Evolutionary conservation across 2,113 vertebrate genomes (phyloP), one percentile per base, ranked within the genome.

Genomic region (Thoracochromis brauschi): DNA sequence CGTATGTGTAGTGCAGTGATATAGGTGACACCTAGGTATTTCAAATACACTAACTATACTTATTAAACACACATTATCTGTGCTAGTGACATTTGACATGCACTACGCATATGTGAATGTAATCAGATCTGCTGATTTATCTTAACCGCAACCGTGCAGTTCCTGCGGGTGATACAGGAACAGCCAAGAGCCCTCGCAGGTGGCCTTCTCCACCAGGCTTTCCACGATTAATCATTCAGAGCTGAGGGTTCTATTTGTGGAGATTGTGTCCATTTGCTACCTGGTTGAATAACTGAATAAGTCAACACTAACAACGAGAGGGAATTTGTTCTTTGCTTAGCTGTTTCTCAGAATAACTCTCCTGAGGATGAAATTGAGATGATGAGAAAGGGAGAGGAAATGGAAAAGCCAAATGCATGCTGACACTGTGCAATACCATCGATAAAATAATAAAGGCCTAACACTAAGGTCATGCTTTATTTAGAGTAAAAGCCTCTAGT

Each of bases 171-270:
- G 88, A 93, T 79, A 21, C 51, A 87, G 21, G 82, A 86, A 80
- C 58, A 71, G 80, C 85, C 5, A 33, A 45, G 53, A 86, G 57
- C 38, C 57, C 89, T 87, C 19, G 21, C 51, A 90, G 92, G 88
- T 86, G 82, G 88, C 94, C 85, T 89, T 19, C 80, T 91, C 85
- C 80, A 83, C 47, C 57, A 58, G 73, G 81, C 51, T 87, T 94
- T 90, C 92, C 89, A 91, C 81, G 92, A 93, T 96, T 92, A 95
- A 96, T 95, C 95, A 95, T 96, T 96, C 88, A 96, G 93, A 91
- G 81, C 83, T 65, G 84, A 90, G 90, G 82, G 78, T 93, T 95
- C 95, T 92, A 95, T 95, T 95, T 94, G 91, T 88, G 88, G 87
- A 92, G 92, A 91, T 87, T 31, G 85, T 90, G 91, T 92, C 90